Percentiles rank a stretch among this genome's conserved stretches.
These are phyloP conservation scores for Esox masquinongy DNA, from an alignment of 2,797 vertebrate species.

Conservation along the genomic window DNA sequence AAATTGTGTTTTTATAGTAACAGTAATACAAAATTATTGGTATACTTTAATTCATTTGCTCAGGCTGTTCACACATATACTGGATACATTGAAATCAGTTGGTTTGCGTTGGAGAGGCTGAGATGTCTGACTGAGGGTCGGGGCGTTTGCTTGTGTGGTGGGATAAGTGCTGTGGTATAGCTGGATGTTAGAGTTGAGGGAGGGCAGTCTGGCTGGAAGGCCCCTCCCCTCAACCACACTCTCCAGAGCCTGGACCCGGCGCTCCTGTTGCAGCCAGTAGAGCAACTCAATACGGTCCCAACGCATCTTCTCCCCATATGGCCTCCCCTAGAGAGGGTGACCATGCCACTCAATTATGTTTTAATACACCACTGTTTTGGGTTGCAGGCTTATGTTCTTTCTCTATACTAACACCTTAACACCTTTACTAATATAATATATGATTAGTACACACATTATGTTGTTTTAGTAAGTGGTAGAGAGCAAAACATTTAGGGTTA, in stretches of 20 bases:
- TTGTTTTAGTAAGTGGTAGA: constrained; percentile 3
- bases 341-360: not conserved
- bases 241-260: constrained; percentile 45
- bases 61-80: constrained; percentile 2
- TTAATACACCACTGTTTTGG: not conserved
- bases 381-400: not conserved
- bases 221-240: constrained; percentile 17
- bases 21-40: too few relatives aligned
- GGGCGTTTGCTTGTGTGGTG: not conserved
- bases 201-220: constrained; percentile 32
- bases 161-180: constrained; percentile 5
- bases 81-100: not conserved
- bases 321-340: constrained; percentile 57
- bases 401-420: not conserved
- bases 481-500: not conserved
- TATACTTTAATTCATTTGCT: constrained; percentile 19
- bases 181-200: constrained; percentile 22
- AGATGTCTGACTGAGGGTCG: not conserved
- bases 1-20: not conserved
- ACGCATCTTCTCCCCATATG: constrained; percentile 75
- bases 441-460: not conserved
- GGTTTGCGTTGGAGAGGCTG: not conserved
- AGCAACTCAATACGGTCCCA: constrained; percentile 78
- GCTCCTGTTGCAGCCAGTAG: constrained; percentile 75
- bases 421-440: not conserved